These are phyloP conservation scores for Stenodema calcarata DNA, from an alignment of 2,888 invertebrate genomes.

Conservation along the genomic window DNA sequence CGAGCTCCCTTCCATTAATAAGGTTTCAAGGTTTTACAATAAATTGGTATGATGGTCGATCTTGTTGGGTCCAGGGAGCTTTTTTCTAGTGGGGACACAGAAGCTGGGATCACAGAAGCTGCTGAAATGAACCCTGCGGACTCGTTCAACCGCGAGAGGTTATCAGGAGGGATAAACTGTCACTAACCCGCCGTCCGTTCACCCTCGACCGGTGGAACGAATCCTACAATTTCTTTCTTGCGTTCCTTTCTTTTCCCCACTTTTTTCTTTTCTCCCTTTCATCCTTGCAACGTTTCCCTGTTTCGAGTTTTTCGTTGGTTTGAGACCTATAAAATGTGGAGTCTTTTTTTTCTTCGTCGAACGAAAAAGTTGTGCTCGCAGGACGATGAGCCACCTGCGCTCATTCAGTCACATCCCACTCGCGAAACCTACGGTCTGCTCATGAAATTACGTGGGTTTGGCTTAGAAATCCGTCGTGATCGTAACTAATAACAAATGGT, in stretches of 20 bases:
- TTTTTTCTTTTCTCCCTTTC: background rate
- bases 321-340: background rate
- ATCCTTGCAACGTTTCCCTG: background rate
- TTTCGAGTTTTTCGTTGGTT: background rate
- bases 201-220: slow-evolving; percentile 10
- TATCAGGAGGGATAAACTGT: background rate
- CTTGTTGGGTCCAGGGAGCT: too few species aligned
- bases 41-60: too few species aligned
- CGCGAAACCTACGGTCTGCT: background rate
- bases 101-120: background rate
- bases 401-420: background rate
- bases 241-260: background rate
- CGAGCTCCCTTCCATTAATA: too few species aligned
- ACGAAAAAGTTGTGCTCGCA: background rate
- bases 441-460: background rate
- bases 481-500: background rate
- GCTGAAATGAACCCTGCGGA: background rate
- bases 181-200: slow-evolving; percentile 5
- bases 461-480: background rate
- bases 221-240: background rate
- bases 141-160: background rate
- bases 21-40: too few species aligned
- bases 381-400: background rate
- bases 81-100: too few species aligned
- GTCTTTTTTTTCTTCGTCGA: background rate